Base-by-base conservation (phyloP, 2,888 invertebrate genomes). In the Euzophera pinguis region DNA sequence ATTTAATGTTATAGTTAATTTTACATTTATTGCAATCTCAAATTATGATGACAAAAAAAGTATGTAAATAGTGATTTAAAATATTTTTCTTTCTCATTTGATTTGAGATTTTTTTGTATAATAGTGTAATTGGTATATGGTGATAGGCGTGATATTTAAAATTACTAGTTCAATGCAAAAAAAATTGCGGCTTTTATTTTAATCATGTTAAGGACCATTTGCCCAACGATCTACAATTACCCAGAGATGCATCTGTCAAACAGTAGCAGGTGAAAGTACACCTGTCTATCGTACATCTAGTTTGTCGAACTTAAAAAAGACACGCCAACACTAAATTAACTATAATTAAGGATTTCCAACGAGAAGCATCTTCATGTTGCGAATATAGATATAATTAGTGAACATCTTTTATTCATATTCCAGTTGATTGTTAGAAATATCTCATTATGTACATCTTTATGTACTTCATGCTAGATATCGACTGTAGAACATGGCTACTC, bases 221-320 rank as follows among this genome's bases (percentile, higher is more conserved):
- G 5, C 32, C 8, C 8, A 12, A 29, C 29, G 13, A 29, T 9
- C 27, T 29, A 29, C n/a, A 17, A 35, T 47, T 37, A 38, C 6
- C 13, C 12, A 13, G 3, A 49, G 47, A 48, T 22, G 12, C 49
- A 41, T 41, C 49, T 50, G 39, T 39, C 38, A 39, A 48, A 39
- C 39, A 32, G 13, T 8, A 32, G 16, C 49, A 50, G 39, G 49
- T 50, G 49, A 50, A 50, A 39, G 29, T 50, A n/a, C 49, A 50
- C 29, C 49, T 50, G 49, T 32, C 14, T 14, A 27, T 14, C 32
- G 32, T 9, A 14, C 14, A 32, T 6, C 3, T 45, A 7, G 41
- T 43, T 42, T 43, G n/a, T 39, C 3, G 39, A 38, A 16, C 41
- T 32, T 16, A 45, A 32, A 32, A 45, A 45, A 45, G 14, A 34